A percentile compares a stretch with the other conserved stretches of the same genome.
phyloP scores from a whole-genome alignment of 2,888 invertebrate genomes.

The Epirrita christyi region DNA sequence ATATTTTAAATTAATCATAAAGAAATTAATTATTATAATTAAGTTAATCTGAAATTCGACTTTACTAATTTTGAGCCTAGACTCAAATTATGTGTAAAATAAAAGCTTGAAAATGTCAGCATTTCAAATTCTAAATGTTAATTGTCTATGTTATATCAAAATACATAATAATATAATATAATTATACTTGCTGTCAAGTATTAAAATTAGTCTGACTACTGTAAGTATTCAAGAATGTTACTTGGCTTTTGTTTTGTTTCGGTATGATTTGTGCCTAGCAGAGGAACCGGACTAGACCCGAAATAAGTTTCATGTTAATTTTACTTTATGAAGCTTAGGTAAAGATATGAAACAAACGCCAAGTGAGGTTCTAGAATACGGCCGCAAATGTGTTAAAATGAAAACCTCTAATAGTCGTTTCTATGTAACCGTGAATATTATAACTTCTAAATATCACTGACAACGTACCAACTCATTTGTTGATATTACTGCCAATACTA shows the following conservation, averaged over 20 bases:
- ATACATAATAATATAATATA: not conserved
- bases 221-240: not conserved
- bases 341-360: not conserved
- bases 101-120: not conserved
- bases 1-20: not conserved
- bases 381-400: not conserved
- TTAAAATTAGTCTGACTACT: not conserved
- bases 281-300: too few species aligned
- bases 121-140: constrained; percentile 11
- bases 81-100: not conserved
- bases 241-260: not conserved
- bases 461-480: constrained; percentile 7
- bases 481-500: constrained; percentile 1
- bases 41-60: not conserved
- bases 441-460: not conserved
- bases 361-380: not conserved
- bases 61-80: not conserved
- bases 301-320: too few species aligned
- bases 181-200: constrained; percentile 8
- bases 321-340: too few species aligned
- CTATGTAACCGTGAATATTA: not conserved
- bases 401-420: not conserved
- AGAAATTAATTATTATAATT: too few species aligned
- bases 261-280: too few species aligned
- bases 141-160: constrained; percentile 4